Percentiles rank a stretch among this genome's conserved stretches.
phyloP scores from a whole-genome alignment of 2,113 vertebrate genomes.

The Vimba vimba region DNA sequence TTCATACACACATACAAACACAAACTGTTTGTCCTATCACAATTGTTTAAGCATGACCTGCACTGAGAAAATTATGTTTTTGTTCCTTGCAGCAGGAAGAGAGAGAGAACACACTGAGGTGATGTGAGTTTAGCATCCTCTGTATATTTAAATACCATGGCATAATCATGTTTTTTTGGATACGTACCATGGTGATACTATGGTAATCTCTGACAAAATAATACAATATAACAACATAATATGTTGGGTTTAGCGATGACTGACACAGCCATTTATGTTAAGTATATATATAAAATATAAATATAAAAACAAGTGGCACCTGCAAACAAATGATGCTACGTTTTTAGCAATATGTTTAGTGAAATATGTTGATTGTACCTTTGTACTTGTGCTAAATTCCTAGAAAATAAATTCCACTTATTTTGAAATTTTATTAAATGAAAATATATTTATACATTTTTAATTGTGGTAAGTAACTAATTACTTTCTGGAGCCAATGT shows the following conservation, averaged over 20 bases:
- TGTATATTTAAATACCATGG: not conserved
- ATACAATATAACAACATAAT: no score
- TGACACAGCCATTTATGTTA: not conserved
- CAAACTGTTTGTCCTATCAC: slow-evolving; percentile 74
- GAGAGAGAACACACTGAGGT: not conserved
- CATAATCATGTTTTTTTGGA: not conserved
- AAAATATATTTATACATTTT: not conserved
- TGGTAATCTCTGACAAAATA: no score
- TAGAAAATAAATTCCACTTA: not conserved
- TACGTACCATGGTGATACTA: not conserved
- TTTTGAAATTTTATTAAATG: not conserved
- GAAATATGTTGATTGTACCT: not conserved
- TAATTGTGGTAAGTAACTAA: not conserved
- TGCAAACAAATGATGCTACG: not conserved
- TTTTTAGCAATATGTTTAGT: not conserved
- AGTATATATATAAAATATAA: no score
- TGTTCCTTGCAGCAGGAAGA: slow-evolving; percentile 69
- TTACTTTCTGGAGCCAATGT: not conserved
- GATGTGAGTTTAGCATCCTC: not conserved
- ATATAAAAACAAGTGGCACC: no score
- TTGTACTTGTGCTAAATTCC: not conserved
- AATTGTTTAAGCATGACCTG: slow-evolving; percentile 86
- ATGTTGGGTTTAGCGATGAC: not conserved
- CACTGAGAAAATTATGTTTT: slow-evolving; percentile 84
- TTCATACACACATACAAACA: slow-evolving; percentile 62